phyloP scores from a whole-genome alignment of 2,888 invertebrate species.

The Noctua janthe region DNA sequence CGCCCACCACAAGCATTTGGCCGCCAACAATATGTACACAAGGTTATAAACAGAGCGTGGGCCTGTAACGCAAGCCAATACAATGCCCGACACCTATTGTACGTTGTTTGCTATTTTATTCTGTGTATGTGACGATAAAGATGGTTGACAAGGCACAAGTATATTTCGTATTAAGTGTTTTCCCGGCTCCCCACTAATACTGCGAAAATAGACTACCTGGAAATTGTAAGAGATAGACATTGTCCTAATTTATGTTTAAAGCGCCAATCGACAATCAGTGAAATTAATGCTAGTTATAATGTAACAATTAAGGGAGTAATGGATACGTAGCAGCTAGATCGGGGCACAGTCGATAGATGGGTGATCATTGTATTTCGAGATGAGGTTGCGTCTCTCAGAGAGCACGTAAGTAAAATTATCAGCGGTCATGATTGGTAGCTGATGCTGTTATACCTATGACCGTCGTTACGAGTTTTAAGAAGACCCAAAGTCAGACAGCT shows the following conservation, averaged over 20 bases:
- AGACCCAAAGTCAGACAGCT: constrained; percentile 16
- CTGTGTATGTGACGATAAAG: constrained; percentile 31
- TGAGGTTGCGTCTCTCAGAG: neutral
- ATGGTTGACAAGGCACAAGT: constrained; percentile 24
- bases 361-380: neutral
- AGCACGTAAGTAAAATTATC: neutral
- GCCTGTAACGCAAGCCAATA: constrained; percentile 78
- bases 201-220: constrained; percentile 10
- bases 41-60: constrained; percentile 84
- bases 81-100: constrained; percentile 68
- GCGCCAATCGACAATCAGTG: neutral
- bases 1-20: constrained; percentile 82
- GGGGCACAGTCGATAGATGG: neutral
- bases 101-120: constrained; percentile 54
- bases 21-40: constrained; percentile 82
- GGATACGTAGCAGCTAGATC: neutral
- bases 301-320: neutral
- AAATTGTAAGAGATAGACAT: constrained; percentile 6
- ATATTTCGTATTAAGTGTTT: constrained; percentile 11
- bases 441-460: neutral
- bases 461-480: neutral
- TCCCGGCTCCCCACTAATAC: neutral
- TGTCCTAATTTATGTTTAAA: neutral
- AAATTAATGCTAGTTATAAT: constrained; percentile 4
- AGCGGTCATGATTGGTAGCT: neutral